Percentiles rank a stretch among this genome's conserved stretches.
Conservation (phyloP, 2,888 invertebrate genomes). For the Metallyticus violacea region DNA sequence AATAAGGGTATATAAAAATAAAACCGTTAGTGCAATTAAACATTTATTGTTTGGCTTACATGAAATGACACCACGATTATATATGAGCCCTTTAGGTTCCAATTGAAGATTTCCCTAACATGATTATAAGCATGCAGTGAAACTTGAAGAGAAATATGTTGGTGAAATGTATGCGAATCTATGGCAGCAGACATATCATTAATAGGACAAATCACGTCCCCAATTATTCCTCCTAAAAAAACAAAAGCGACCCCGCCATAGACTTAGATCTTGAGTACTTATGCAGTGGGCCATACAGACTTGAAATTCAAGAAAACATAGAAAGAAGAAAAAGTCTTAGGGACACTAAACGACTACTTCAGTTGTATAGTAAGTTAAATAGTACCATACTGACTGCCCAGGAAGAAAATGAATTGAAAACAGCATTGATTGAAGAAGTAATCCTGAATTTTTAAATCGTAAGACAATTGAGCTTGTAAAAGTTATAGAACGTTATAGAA, state of each 20-base stretch:
- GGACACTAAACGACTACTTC: slow-evolving; percentile 58
- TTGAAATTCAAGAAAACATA: slow-evolving; percentile 64
- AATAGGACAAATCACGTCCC: neutral
- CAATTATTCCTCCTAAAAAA: neutral
- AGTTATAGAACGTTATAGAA: too few relatives aligned
- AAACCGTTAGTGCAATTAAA: too few relatives aligned
- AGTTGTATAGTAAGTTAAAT: slow-evolving; percentile 47
- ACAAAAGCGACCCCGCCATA: slow-evolving; percentile 36
- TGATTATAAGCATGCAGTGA: too few relatives aligned
- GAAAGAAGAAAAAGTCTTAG: slow-evolving; percentile 64
- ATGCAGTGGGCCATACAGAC: slow-evolving; percentile 57
- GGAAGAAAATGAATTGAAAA: slow-evolving; percentile 29
- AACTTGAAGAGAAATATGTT: too few relatives aligned
- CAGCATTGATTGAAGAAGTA: slow-evolving; percentile 55
- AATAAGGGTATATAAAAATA: too few relatives aligned
- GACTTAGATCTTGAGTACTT: slow-evolving; percentile 62
- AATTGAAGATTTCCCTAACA: too few relatives aligned
- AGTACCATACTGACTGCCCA: slow-evolving; percentile 17
- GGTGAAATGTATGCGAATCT: neutral
- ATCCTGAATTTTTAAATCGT: too few relatives aligned
- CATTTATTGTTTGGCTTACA: too few relatives aligned
- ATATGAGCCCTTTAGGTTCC: too few relatives aligned
- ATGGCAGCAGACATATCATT: neutral
- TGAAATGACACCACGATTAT: too few relatives aligned
- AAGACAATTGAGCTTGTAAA: too few relatives aligned